A percentile compares a stretch with the other conserved stretches of the same genome.
Conservation (phyloP, 2,797 vertebrate genomes). For the Sebastes hubbsi region DNA sequence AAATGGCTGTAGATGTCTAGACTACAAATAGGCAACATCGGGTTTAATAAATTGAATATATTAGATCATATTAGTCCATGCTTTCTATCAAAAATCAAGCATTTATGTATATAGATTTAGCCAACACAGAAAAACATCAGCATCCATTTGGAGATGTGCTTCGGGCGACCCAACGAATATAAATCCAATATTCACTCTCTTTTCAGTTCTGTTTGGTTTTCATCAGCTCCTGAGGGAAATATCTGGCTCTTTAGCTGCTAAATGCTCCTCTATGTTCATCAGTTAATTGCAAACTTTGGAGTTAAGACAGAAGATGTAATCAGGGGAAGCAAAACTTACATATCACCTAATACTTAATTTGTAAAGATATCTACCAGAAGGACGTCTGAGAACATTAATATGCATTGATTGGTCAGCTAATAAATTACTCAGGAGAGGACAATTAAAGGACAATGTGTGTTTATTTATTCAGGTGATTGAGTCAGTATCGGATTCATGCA, state of each 20-base stretch:
- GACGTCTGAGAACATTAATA: conserved; percentile 25
- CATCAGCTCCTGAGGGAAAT: neutral
- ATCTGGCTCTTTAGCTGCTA: neutral
- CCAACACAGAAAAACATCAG: neutral
- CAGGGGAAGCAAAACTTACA: neutral
- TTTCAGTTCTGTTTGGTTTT: conserved; percentile 3
- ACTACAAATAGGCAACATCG: neutral
- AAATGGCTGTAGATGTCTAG: neutral
- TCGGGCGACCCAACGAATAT: neutral
- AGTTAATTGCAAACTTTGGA: neutral
- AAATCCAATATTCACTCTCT: conserved; percentile 2
- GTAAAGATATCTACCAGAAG: neutral
- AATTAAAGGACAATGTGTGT: conserved; percentile 49
- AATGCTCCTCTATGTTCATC: neutral
- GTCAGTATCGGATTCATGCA: neutral
- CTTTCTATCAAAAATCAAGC: neutral
- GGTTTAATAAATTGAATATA: neutral
- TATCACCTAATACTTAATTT: neutral
- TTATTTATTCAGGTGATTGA: conserved; percentile 53
- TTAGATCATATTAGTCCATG: neutral
- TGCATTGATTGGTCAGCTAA: conserved; percentile 27
- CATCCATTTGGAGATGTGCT: neutral
- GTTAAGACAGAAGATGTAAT: neutral
- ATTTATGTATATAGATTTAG: neutral
- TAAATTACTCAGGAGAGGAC: conserved; percentile 42